phyloP scores from a whole-genome alignment of 2,888 invertebrate species.

The Encarsia formosa region DNA sequence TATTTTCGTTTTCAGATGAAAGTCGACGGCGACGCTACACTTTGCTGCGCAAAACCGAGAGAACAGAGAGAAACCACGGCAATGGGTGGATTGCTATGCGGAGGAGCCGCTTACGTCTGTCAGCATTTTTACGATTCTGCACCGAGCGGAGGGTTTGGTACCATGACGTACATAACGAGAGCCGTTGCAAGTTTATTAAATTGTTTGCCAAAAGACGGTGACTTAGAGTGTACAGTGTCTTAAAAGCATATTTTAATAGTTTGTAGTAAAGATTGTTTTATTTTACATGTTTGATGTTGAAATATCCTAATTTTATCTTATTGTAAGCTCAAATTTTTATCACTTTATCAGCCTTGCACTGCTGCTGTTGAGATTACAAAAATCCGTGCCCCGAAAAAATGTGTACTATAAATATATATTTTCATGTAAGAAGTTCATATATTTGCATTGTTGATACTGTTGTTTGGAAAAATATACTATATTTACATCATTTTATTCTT shows the following conservation, averaged over 20 bases:
- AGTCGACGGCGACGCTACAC: slow-evolving; percentile 84
- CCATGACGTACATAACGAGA: slow-evolving; percentile 93
- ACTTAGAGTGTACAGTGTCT: slow-evolving; percentile 74
- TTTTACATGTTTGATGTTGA: slow-evolving; percentile 9
- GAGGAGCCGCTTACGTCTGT: slow-evolving; percentile 92
- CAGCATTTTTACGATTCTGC: slow-evolving; percentile 97
- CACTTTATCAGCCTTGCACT: slow-evolving; percentile 2
- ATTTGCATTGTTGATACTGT: slow-evolving; percentile 12
- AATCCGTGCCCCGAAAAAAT: slow-evolving; percentile 8
- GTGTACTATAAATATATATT: background rate
- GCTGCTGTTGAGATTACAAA: background rate
- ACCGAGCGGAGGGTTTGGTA: slow-evolving; percentile 94
- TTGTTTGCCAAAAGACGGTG: slow-evolving; percentile 70
- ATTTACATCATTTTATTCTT: slow-evolving; percentile 2
- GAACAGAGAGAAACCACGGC: slow-evolving; percentile 59
- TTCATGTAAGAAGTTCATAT: slow-evolving; percentile 9
- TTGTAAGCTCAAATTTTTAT: background rate
- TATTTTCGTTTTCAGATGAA: slow-evolving; percentile 60
- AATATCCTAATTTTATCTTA: slow-evolving; percentile 10
- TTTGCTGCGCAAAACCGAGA: slow-evolving; percentile 84
- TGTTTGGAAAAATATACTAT: slow-evolving; percentile 6
- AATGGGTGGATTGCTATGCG: slow-evolving; percentile 71
- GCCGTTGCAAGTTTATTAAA: slow-evolving; percentile 74
- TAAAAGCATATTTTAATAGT: slow-evolving; percentile 25
- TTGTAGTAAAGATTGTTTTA: slow-evolving; percentile 11